phyloP scores from a whole-genome alignment of 2,113 vertebrate genomes.

The Triplophysa dalaica region DNA sequence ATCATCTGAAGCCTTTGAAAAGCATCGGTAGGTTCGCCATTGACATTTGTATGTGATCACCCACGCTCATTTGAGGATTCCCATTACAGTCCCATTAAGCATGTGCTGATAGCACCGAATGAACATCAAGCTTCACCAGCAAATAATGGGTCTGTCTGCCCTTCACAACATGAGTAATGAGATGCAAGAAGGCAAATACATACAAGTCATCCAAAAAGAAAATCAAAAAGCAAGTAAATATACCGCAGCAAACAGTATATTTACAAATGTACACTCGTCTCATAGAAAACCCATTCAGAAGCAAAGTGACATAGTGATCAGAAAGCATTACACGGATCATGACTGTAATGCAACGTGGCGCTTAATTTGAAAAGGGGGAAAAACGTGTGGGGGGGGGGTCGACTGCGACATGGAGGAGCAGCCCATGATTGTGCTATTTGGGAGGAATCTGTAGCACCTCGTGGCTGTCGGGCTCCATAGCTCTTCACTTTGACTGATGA shows the following conservation, averaged over 20 bases:
- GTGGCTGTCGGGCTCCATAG: slow-evolving; percentile 44
- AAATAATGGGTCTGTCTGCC: slow-evolving; percentile 62
- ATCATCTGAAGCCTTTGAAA: neutral
- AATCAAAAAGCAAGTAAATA: slow-evolving; percentile 53
- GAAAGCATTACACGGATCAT: slow-evolving; percentile 56
- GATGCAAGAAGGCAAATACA: slow-evolving; percentile 48
- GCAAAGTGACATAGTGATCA: slow-evolving; percentile 45
- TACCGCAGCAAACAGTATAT: slow-evolving; percentile 57
- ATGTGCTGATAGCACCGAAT: slow-evolving; percentile 72
- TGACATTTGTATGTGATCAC: slow-evolving; percentile 50
- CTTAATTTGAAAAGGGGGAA: slow-evolving; percentile 41
- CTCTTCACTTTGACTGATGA: slow-evolving; percentile 65
- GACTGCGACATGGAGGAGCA: slow-evolving; percentile 2
- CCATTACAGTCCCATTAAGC: slow-evolving; percentile 75
- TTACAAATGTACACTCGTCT: slow-evolving; percentile 50
- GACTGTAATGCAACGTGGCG: slow-evolving; percentile 47
- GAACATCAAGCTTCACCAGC: slow-evolving; percentile 67
- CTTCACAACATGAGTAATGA: slow-evolving; percentile 54
- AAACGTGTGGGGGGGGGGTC: neutral
- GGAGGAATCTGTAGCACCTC: slow-evolving; percentile 30
- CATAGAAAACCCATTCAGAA: slow-evolving; percentile 40
- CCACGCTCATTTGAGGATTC: slow-evolving; percentile 67
- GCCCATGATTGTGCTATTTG: slow-evolving; percentile 38
- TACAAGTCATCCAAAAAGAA: slow-evolving; percentile 37
- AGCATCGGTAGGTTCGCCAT: slow-evolving; percentile 27